Evolutionary conservation across 2,113 vertebrate species (phyloP), one percentile per base, ranked within the genome.

Genomic region (Trachemys scripta): DNA sequence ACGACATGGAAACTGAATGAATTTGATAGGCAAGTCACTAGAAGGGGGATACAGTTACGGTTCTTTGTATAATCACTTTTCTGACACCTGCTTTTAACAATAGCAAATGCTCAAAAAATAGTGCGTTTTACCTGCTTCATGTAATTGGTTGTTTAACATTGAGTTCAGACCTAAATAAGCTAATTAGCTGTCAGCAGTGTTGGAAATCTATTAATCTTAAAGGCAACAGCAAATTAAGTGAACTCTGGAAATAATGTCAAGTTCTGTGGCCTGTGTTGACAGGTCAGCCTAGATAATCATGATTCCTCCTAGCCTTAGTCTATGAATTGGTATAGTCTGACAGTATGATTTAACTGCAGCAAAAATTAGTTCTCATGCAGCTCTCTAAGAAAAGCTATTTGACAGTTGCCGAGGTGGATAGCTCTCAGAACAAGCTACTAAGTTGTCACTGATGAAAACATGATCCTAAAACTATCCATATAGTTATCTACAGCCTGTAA

Each of bases 381-480:
- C 22, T 42, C 38, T 25, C 19, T 75, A 11, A 92, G 85, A 84
- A 94, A 92, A 82, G 51, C 69, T 84, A 93, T 47, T 54, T 31
- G 90, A 90, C 80, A 35, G 45, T 51, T 42, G 84, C 80, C 89
- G n/a, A 89, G 89, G 25, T 38, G 65, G 65, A 79, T n/a, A 38
- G 83, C 93, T 93, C 83, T 93, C 56, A 54, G 47, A 96, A 94
- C 57, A 92, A 85, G 90, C 85, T 92, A 87, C 45, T 85, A 87
- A 45, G 90, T 75, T 85, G 93, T 29, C 53, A 82, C 35, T 49
- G 86, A 11, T 75, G 57, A 93, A 96, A 96, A 82, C 69, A 82
- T 5, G 42, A 88, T 54, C 93, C 85, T 83, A 89, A 91, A 57
- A 57, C 10, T 57, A 76, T 56, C 90, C 59, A 51, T 56, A 42